Evolutionary conservation across 2,888 invertebrate genomes (phyloP).

Genomic region (Cephus runcator): DNA sequence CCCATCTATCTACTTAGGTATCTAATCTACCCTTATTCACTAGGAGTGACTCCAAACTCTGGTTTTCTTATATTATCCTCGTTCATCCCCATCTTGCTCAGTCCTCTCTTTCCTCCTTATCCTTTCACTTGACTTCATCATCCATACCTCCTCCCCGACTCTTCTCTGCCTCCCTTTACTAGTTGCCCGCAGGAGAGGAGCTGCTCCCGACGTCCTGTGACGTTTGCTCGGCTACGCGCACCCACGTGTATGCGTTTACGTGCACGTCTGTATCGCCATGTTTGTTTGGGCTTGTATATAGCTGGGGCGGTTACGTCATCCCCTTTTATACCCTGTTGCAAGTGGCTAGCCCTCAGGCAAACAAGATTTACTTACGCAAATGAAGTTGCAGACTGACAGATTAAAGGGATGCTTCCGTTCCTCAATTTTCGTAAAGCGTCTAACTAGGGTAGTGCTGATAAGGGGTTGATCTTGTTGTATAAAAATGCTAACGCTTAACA

Average conservation of each 20-base stretch:
- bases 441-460: not conserved
- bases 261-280: not conserved
- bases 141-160: not conserved
- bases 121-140: not conserved
- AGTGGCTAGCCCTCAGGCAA: conserved; percentile 19
- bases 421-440: not conserved
- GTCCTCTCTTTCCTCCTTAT: not conserved
- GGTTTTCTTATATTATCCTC: not conserved
- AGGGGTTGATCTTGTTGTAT: not conserved
- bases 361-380: conserved; percentile 24
- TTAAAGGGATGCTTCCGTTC: conserved; percentile 18
- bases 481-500: not conserved
- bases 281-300: not conserved
- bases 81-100: not conserved
- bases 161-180: not conserved
- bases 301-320: not conserved
- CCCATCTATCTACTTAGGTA: not conserved
- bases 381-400: conserved; percentile 21
- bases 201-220: not conserved
- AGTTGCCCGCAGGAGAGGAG: not conserved
- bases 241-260: not conserved
- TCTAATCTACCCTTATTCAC: not conserved
- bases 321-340: not conserved
- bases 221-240: not conserved
- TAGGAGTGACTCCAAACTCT: not conserved